Evolutionary conservation across 2,797 vertebrate genomes (phyloP).

Genomic region (Karalla daura): DNA sequence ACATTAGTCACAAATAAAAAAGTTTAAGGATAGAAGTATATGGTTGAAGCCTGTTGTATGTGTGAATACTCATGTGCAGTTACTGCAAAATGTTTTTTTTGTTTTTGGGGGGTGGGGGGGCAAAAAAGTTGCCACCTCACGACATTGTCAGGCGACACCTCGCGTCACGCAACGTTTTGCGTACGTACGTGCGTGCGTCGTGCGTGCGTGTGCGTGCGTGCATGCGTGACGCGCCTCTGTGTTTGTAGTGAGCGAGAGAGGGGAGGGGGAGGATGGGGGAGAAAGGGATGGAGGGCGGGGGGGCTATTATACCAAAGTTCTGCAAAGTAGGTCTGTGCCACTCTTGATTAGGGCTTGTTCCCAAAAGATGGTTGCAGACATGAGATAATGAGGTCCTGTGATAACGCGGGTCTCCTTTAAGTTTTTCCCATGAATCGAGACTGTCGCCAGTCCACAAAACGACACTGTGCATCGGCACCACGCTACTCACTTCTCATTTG

Average conservation of each 20-base stretch:
- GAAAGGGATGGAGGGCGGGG: constrained; percentile 9
- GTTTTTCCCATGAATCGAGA: constrained; percentile 89
- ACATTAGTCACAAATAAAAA: no score
- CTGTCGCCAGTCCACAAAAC: constrained; percentile 91
- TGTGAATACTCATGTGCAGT: neutral
- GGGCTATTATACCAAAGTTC: constrained; percentile 66
- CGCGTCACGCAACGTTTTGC: constrained; percentile 53
- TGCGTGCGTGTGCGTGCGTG: constrained; percentile 37
- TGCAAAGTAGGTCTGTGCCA: constrained; percentile 82
- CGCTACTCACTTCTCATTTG: constrained; percentile 95
- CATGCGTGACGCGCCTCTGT: neutral
- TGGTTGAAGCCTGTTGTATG: no score
- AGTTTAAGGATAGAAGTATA: no score
- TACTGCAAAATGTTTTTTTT: constrained; percentile 14
- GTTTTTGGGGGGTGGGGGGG: no score
- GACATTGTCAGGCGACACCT: constrained; percentile 38
- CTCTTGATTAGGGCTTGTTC: constrained; percentile 85
- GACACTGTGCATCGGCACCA: constrained; percentile 90
- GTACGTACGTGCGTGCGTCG: neutral
- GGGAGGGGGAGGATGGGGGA: no score
- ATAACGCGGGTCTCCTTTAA: constrained; percentile 86
- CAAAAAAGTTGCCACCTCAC: constrained; percentile 37
- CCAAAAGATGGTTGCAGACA: constrained; percentile 87
- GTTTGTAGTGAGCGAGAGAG: constrained; percentile 28
- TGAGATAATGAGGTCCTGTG: constrained; percentile 91